phyloP scores from a whole-genome alignment of 2,113 vertebrate species.

The Gymnorhina tibicen region DNA sequence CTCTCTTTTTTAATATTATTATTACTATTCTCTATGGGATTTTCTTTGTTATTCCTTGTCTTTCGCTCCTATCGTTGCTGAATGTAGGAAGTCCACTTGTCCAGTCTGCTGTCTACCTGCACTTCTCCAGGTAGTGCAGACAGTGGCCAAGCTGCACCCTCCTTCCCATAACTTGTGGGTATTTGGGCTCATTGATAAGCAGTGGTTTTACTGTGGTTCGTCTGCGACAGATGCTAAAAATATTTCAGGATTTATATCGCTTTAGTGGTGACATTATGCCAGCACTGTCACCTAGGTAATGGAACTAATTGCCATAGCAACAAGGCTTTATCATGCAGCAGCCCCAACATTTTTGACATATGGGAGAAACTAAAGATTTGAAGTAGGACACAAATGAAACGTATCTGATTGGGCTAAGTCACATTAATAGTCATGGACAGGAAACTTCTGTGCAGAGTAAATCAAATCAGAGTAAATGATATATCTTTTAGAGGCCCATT shows the following conservation, averaged over 20 bases:
- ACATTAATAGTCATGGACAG: constrained; percentile 34
- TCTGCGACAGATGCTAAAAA: constrained; percentile 51
- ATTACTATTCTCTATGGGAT: not conserved
- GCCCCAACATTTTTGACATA: constrained; percentile 63
- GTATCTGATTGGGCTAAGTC: constrained; percentile 24
- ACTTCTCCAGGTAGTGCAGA: not conserved
- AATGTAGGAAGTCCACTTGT: not conserved
- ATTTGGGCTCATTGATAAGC: constrained; percentile 1
- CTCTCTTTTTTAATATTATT: not conserved
- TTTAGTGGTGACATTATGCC: constrained; percentile 70
- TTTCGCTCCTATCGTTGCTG: not conserved
- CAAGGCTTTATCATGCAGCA: constrained; percentile 68
- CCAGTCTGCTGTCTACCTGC: not conserved
- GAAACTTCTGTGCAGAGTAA: not conserved
- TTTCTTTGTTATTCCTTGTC: not conserved
- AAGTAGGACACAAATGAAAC: constrained; percentile 60
- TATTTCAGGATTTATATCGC: constrained; percentile 52
- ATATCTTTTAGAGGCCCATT: not conserved
- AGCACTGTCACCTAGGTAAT: constrained; percentile 77
- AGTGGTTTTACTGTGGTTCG: not conserved
- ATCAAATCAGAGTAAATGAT: not conserved
- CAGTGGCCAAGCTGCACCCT: not conserved
- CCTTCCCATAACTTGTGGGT: not conserved
- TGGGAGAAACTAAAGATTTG: constrained; percentile 60
- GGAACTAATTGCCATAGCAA: constrained; percentile 77